Percentiles rank a stretch among this genome's conserved stretches.
Evolutionary conservation across 1,140 invertebrate genomes (phyloP).

Genomic region (Pogonomyrmex californicus): DNA sequence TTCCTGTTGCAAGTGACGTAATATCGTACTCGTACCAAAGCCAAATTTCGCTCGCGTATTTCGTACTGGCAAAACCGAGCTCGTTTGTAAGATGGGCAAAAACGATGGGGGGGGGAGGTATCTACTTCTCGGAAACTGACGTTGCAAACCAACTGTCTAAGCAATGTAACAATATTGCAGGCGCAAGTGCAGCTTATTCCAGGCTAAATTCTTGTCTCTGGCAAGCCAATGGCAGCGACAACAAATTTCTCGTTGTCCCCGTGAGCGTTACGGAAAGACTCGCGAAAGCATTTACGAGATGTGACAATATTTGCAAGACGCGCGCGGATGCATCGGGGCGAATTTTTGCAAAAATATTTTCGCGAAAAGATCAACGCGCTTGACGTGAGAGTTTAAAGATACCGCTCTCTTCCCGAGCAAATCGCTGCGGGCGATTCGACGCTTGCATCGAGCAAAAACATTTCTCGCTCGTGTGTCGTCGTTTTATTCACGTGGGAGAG

Average conservation of each 20-base stretch:
- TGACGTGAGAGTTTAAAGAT: constrained; percentile 17
- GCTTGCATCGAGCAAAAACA: background rate
- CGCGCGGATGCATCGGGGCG: constrained; percentile 9
- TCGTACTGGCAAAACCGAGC: background rate
- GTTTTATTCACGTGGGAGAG: too few relatives aligned
- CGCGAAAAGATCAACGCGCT: constrained; percentile 32
- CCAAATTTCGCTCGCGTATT: constrained; percentile 21
- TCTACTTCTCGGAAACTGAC: background rate
- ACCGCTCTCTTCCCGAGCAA: background rate
- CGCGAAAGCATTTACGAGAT: constrained; percentile 50
- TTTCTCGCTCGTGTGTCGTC: constrained; percentile 2
- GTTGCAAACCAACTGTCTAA: background rate
- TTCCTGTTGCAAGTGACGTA: constrained; percentile 25
- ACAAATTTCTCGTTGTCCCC: constrained; percentile 15
- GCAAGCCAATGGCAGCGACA: constrained; percentile 39
- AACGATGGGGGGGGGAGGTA: background rate
- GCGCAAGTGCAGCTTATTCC: constrained; percentile 17
- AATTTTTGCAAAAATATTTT: constrained; percentile 42
- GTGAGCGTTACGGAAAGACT: background rate
- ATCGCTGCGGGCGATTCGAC: constrained; percentile 27
- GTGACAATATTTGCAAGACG: constrained; percentile 42
- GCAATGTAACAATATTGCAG: constrained; percentile 22
- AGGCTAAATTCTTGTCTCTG: constrained; percentile 20
- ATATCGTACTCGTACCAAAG: constrained; percentile 7
- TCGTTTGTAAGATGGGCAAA: constrained; percentile 41